These are phyloP conservation scores for mouse (Mus musculus) DNA, from an alignment of 2,113 vertebrate genomes.

Conservation along the genomic window DNA sequence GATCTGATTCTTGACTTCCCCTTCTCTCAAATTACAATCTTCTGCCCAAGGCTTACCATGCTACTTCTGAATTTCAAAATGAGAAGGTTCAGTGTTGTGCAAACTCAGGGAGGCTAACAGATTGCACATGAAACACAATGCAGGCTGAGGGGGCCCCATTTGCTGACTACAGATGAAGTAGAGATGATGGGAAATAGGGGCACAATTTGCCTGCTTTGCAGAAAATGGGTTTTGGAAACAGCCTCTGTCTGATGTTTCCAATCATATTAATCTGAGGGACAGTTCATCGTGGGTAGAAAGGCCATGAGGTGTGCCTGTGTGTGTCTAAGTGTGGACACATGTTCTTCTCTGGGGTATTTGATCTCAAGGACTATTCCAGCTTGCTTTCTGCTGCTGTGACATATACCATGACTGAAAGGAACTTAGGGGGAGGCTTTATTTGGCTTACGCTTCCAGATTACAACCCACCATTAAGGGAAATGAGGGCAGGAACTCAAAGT, in stretches of 20 bases:
- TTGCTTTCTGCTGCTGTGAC: no score
- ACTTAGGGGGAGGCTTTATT: neutral
- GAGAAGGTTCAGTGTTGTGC: slow-evolving; percentile 69
- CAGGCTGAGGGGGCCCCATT: slow-evolving; percentile 50
- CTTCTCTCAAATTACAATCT: slow-evolving; percentile 72
- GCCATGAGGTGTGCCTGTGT: slow-evolving; percentile 36
- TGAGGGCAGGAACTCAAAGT: neutral
- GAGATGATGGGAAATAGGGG: slow-evolving; percentile 70
- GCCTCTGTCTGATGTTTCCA: slow-evolving; percentile 77
- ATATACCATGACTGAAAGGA: neutral
- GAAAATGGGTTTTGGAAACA: slow-evolving; percentile 75
- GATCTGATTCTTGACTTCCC: slow-evolving; percentile 62
- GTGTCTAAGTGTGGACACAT: neutral
- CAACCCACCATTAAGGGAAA: neutral
- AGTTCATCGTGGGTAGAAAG: slow-evolving; percentile 62
- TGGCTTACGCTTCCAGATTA: no score
- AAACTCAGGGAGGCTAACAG: slow-evolving; percentile 62
- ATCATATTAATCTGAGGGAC: slow-evolving; percentile 70
- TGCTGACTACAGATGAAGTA: slow-evolving; percentile 72
- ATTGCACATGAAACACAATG: slow-evolving; percentile 24
- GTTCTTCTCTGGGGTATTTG: slow-evolving; percentile 55
- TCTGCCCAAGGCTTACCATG: slow-evolving; percentile 37
- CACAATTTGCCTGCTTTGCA: slow-evolving; percentile 70
- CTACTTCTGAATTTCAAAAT: slow-evolving; percentile 63
- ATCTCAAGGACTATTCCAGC: slow-evolving; percentile 48